Evolutionary conservation across 2,797 vertebrate species (phyloP).

Genomic region (Xiphophorus birchmanni): DNA sequence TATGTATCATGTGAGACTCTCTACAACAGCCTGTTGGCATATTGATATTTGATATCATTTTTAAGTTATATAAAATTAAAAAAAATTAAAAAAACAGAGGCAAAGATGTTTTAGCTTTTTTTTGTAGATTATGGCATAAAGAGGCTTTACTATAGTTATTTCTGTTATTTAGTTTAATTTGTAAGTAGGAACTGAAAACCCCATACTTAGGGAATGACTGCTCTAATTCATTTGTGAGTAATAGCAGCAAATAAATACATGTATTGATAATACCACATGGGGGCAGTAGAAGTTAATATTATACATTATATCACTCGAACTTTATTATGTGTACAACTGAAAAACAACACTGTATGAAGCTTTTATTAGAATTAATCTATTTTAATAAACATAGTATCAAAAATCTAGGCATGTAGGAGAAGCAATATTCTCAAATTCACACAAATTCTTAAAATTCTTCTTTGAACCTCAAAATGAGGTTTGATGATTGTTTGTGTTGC

Average conservation of each 20-base stretch:
- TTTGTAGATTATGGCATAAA: neutral
- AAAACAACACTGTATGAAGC: neutral
- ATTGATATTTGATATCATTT: neutral
- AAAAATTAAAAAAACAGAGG: neutral
- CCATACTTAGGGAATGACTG: neutral
- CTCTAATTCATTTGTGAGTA: neutral
- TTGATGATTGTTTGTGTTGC: neutral
- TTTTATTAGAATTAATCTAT: neutral
- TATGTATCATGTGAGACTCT: neutral
- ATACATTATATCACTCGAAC: neutral
- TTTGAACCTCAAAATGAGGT: neutral
- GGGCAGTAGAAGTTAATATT: conserved; percentile 33
- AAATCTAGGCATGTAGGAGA: neutral
- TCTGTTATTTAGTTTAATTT: neutral
- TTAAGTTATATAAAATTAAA: neutral
- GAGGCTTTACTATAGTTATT: neutral
- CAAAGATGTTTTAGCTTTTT: neutral
- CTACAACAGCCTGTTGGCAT: neutral
- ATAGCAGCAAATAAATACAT: neutral
- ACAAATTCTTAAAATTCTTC: neutral
- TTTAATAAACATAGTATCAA: neutral
- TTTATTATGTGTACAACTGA: neutral
- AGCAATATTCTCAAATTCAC: neutral
- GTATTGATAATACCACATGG: conserved; percentile 27
- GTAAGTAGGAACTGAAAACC: neutral